Base-by-base conservation (phyloP, 2,113 vertebrate species). In the Catharus fuscescens region DNA sequence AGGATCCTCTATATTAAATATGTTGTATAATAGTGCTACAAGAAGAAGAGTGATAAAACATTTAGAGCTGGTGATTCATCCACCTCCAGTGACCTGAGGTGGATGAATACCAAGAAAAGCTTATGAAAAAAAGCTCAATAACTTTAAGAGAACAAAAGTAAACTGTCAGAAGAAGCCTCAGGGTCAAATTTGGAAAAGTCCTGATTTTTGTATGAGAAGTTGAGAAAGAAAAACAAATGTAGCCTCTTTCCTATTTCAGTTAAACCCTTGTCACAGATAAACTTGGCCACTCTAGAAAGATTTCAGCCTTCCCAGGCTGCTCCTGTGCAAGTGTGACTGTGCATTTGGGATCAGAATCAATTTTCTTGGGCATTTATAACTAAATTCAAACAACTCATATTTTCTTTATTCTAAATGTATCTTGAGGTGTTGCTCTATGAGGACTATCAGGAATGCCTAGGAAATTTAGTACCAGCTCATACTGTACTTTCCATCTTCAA, bases 11-110 rank as follows among this genome's bases (percentile, higher is more conserved):
- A 20, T 34, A 85, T 72, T 69, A 87, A 79, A 87, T 40, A 4
- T 26, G 34, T 52, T 78, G 28, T 9, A 36, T 50, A 62, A 59
- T 9, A 71, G 24, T 0, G 0, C 28, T 64, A 48, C 17, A 72
- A 71, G 34, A 78, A 66, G 67, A 82, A 21, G 15, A 73, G 74
- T 36, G 29, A 70, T 38, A 67, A 90, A 86, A 71, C 13, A 40
- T 76, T 64, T 71, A 53, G 31, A 81, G 19, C 4, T 16, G 53
- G 40, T 23, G 18, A 70, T 2, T 0, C 69, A 52, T 52, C 50
- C 26, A 52, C n/a, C 69, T 89, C 31, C 57, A 61, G 53, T 28
- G 31, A 84, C 23, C 32, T 47, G 28, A 74, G 14, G 31, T 45
- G 40, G 10, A 69, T 59, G 45, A 90, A 80, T 60, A 57, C 1